Evolutionary conservation across 2,113 vertebrate species (phyloP).

Genomic region (Istiophorus platypterus): DNA sequence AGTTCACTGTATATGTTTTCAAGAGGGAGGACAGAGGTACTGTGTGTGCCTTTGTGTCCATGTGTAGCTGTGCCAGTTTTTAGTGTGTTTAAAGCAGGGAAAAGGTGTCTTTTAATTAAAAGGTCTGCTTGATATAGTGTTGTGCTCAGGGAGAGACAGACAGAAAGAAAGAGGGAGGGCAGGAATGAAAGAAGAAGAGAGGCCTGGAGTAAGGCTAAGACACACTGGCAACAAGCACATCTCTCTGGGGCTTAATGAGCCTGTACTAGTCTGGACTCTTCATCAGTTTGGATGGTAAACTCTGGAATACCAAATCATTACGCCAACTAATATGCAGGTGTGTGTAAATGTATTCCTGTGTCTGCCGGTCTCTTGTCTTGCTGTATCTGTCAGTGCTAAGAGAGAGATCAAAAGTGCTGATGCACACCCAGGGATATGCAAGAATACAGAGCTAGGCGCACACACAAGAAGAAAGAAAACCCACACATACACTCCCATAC

Average conservation of each 20-base stretch:
- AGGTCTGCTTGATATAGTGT: constrained; percentile 71
- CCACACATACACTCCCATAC: constrained; percentile 12
- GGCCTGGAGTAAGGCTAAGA: constrained; percentile 28
- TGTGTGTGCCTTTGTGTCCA: constrained; percentile 30
- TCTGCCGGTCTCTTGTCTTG: constrained; percentile 38
- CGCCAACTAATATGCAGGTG: constrained; percentile 29
- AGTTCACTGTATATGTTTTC: background rate
- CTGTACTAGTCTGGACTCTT: constrained; percentile 44
- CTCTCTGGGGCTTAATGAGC: constrained; percentile 59
- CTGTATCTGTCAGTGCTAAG: constrained; percentile 46
- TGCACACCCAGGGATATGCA: constrained; percentile 22
- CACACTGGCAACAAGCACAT: constrained; percentile 40
- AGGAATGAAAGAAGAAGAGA: constrained; percentile 36
- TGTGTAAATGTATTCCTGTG: constrained; percentile 31
- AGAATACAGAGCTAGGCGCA: background rate
- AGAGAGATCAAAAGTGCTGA: constrained; percentile 61
- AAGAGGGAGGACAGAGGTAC: constrained; percentile 2
- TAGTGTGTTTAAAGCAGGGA: constrained; percentile 34
- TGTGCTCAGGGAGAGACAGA: constrained; percentile 24
- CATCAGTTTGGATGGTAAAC: constrained; percentile 49
- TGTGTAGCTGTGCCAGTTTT: constrained; percentile 27
- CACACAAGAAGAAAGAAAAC: background rate
- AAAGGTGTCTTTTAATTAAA: constrained; percentile 79
- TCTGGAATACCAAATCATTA: constrained; percentile 64
- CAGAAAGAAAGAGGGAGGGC: constrained; percentile 22